These are phyloP conservation scores for Plectropomus leopardus DNA, from an alignment of 2,113 vertebrate genomes.

Conservation along the genomic window DNA sequence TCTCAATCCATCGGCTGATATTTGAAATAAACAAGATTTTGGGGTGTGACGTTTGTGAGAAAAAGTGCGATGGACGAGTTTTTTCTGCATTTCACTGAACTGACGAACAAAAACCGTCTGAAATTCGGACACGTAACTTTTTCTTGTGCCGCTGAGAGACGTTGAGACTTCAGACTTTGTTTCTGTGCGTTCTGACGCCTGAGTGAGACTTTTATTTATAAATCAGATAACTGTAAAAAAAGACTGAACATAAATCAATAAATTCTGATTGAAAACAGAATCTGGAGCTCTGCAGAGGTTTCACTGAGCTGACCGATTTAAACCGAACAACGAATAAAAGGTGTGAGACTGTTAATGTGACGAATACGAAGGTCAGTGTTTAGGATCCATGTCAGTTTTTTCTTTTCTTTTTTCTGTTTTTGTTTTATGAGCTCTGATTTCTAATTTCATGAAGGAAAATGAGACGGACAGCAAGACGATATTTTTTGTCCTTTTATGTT, in stretches of 20 bases:
- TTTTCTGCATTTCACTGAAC: background rate
- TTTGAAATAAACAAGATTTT: background rate
- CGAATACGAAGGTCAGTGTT: no score
- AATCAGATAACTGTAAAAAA: background rate
- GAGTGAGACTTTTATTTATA: background rate
- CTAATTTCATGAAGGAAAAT: no score
- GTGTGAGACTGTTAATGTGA: no score
- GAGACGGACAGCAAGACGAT: no score
- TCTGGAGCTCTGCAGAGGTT: no score
- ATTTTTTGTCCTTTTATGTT: no score
- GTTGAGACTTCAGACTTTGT: background rate
- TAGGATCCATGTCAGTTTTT: no score
- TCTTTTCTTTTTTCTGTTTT: no score
- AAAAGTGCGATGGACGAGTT: background rate
- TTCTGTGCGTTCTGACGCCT: background rate
- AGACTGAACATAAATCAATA: background rate
- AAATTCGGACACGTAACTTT: background rate
- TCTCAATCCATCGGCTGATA: background rate
- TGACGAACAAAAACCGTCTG: background rate
- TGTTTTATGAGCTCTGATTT: no score
- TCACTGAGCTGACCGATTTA: no score
- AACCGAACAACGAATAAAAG: no score
- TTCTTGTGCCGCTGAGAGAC: background rate
- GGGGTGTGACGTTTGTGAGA: background rate
- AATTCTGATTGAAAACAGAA: background rate